These are phyloP conservation scores for Leptocoma aspasia DNA, from an alignment of 2,113 vertebrate species.

Conservation along the genomic window DNA sequence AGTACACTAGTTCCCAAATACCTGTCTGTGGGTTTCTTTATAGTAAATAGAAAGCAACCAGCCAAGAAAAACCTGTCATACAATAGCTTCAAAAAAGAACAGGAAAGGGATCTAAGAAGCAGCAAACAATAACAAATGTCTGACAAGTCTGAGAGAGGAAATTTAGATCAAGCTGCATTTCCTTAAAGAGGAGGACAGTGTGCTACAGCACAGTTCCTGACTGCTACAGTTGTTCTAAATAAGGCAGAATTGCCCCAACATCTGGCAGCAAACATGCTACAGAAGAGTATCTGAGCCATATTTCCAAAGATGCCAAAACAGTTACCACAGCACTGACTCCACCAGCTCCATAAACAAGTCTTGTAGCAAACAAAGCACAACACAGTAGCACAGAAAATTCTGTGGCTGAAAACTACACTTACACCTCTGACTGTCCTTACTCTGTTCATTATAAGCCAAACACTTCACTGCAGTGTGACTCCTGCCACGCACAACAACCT, in stretches of 20 bases:
- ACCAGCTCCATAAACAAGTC: neutral
- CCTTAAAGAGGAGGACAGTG: constrained; percentile 40
- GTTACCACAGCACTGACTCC: neutral
- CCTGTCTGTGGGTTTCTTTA: neutral
- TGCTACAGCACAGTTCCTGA: neutral
- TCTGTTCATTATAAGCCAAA: neutral
- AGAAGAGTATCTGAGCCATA: neutral
- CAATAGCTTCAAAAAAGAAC: constrained; percentile 59
- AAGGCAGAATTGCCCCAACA: neutral
- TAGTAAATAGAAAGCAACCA: constrained; percentile 47
- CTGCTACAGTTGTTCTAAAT: neutral
- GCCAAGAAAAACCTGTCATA: constrained; percentile 62
- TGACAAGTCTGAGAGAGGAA: constrained; percentile 60
- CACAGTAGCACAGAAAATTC: neutral
- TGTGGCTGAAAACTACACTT: neutral
- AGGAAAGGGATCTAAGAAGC: constrained; percentile 65
- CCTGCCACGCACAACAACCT: too few species aligned
- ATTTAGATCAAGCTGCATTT: constrained; percentile 61
- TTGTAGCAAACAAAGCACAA: neutral
- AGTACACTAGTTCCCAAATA: neutral
- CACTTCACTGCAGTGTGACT: neutral
- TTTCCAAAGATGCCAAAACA: neutral
- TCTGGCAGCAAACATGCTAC: neutral
- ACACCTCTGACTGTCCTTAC: neutral
- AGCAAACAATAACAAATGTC: constrained; percentile 62